Evolutionary conservation across 2,113 vertebrate genomes (phyloP).

Genomic region (Bujurquina vittata): DNA sequence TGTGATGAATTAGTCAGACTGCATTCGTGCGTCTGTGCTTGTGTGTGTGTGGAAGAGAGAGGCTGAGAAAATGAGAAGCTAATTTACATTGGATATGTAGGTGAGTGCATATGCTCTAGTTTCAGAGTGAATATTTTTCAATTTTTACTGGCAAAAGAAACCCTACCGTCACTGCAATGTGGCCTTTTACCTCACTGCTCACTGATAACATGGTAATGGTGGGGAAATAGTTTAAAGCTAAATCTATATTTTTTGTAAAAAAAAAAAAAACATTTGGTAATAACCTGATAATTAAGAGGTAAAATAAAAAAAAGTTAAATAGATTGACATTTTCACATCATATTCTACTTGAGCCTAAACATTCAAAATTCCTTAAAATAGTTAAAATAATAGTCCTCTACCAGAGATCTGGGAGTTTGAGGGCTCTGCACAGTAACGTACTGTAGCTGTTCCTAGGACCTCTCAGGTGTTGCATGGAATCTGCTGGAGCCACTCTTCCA

Average conservation of each 20-base stretch:
- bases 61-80: background rate
- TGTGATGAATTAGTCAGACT: constrained; percentile 66
- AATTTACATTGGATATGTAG: constrained; percentile 45
- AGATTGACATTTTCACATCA: background rate
- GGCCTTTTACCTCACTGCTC: background rate
- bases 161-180: constrained; percentile 44
- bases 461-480: background rate
- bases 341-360: background rate
- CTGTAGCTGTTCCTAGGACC: background rate
- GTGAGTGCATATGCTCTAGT: constrained; percentile 36
- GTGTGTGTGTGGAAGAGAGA: background rate
- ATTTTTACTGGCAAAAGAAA: constrained; percentile 52
- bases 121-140: constrained; percentile 34
- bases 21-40: background rate
- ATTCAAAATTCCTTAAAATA: too few species aligned
- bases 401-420: background rate
- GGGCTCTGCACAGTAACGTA: background rate
- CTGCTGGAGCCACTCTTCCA: background rate
- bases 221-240: too few species aligned
- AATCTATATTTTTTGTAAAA: background rate
- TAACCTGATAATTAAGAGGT: background rate
- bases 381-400: background rate
- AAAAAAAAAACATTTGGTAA: background rate
- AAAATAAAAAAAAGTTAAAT: background rate
- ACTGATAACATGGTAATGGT: background rate